Evolutionary conservation across 2,797 vertebrate species (phyloP).

Genomic region (Micrastur ruficollis): DNA sequence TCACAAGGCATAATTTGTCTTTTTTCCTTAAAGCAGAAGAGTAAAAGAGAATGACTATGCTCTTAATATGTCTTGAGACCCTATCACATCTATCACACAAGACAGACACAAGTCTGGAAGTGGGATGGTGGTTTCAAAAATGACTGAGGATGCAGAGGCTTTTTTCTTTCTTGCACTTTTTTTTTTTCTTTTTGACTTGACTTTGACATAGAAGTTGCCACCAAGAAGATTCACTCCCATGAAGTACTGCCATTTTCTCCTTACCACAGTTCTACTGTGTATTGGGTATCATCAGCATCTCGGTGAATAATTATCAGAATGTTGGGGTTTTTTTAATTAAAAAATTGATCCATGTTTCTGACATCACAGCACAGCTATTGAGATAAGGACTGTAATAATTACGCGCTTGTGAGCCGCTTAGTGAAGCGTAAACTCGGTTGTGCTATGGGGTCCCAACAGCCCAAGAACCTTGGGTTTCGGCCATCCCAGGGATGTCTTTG

Average conservation of each 20-base stretch:
- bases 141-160: neutral
- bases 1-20: slow-evolving; percentile 75
- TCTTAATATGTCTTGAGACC: neutral
- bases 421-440: neutral
- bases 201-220: neutral
- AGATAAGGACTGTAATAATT: neutral
- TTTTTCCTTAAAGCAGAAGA: slow-evolving; percentile 50
- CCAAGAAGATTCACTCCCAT: neutral
- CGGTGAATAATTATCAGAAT: neutral
- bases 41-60: neutral
- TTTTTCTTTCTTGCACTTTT: neutral
- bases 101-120: neutral
- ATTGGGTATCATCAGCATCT: neutral
- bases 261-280: neutral
- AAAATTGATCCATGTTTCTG: neutral
- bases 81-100: neutral
- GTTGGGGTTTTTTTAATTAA: neutral
- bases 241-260: neutral
- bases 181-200: neutral
- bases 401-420: neutral
- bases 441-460: neutral
- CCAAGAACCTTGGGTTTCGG: neutral
- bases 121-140: neutral
- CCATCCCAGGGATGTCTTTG: neutral
- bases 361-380: neutral